These are phyloP conservation scores for Lytechinus variegatus DNA, from an alignment of 35 echinoderm and acorn worm species.

Conservation along the genomic window DNA sequence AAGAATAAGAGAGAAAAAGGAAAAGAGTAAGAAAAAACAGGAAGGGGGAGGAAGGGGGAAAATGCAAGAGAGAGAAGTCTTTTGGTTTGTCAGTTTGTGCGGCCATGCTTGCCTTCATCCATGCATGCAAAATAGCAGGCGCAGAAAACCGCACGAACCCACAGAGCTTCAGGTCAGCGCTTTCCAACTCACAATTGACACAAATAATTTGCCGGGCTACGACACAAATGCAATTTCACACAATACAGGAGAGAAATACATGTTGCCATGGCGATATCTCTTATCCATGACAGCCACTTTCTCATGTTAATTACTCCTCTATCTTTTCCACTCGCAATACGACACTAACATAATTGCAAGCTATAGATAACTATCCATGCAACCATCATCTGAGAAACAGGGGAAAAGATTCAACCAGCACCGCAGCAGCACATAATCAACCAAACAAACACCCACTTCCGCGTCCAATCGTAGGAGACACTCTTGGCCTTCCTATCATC, in stretches of 20 bases:
- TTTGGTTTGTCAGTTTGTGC: conserved; percentile 5
- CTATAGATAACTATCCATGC: not conserved
- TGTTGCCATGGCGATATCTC: conserved; percentile 17
- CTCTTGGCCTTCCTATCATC: not conserved
- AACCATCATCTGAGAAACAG: not conserved
- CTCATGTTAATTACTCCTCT: not conserved
- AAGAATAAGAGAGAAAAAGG: not conserved
- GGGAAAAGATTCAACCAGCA: not conserved
- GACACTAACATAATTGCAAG: not conserved
- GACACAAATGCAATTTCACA: conserved; percentile 12
- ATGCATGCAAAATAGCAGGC: conserved; percentile 48
- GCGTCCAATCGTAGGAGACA: not conserved
- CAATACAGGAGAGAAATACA: not conserved
- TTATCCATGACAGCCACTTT: conserved; percentile 11
- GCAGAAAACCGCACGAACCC: not conserved
- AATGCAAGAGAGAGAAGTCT: not conserved
- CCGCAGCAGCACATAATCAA: not conserved
- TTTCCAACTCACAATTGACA: conserved; percentile 40
- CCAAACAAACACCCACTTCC: conserved; percentile 16
- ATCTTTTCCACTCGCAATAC: conserved; percentile 10
- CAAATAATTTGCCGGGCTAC: conserved; percentile 38
- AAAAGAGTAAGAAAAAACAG: not conserved
- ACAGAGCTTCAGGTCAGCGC: not conserved
- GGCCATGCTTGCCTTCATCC: conserved; percentile 21
- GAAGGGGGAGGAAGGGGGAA: not conserved